Evolutionary conservation across 92 coral and sea anemone species (phyloP), one percentile per base, ranked within the genome.

Genomic region (Paramuricea clavata): DNA sequence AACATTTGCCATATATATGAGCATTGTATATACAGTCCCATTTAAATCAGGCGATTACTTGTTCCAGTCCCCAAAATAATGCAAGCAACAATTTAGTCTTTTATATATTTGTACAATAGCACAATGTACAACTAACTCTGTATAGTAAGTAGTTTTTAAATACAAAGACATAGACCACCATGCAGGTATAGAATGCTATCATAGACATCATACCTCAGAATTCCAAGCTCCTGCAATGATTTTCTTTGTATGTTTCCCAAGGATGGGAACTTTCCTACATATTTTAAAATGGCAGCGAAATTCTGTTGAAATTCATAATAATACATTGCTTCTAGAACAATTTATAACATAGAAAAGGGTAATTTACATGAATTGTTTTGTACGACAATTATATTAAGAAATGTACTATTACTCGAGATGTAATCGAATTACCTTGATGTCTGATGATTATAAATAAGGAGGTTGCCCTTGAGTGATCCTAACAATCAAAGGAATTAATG

Each of bases 161-260:
- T 60, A 21, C 32, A 60, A 22, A 2, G 21, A 28, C 43, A 21
- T 2, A 31, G 2, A 17, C 23, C 21, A 28, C 26, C 17, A 12
- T n/a, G 21, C 10, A 69, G 2, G 32, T n/a, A 12, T 17, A 10
- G 34, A 39, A 39, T 13, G 17, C 12, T 22, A 12, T 11, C 41
- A 72, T 27, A n/a, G 1, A 68, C 2, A 34, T 2, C 17, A 6
- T 80, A 96, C 99, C 95, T 96, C 99, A 47, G 95, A 86, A 74
- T 96, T 96, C 99, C 99, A 96, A 49, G 93, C 90, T 26, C 99
- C 99, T 74, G 97, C 93, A 12, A 91, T 77, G 25, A 96, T 94
- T 79, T 91, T 96, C 86, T 94, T 96, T 15, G 99, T 96, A 81
- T 96, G 99, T 77, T 96, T 96, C 3, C 99, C 99, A 83, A 96